These are phyloP conservation scores for Heliangelus exortis DNA, from an alignment of 2,797 vertebrate genomes.

Conservation along the genomic window DNA sequence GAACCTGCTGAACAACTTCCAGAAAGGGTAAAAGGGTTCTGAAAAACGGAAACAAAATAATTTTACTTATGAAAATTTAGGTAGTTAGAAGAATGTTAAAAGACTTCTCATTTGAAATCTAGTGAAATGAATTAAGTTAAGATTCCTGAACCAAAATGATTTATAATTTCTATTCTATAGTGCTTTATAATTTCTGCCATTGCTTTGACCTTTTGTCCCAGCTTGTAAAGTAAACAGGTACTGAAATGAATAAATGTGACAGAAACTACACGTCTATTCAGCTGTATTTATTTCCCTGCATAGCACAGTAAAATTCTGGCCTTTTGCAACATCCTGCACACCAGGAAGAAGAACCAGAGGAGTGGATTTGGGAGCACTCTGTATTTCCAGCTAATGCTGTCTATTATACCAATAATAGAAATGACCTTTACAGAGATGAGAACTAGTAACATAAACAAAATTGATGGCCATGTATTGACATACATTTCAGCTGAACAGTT, in stretches of 20 bases:
- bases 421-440: background rate
- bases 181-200: background rate
- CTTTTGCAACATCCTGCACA: background rate
- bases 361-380: background rate
- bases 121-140: background rate
- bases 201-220: slow-evolving; percentile 17
- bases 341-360: background rate
- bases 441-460: background rate
- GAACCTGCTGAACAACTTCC: background rate
- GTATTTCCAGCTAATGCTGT: background rate
- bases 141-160: background rate
- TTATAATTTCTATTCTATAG: background rate
- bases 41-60: background rate
- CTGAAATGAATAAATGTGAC: slow-evolving; percentile 28
- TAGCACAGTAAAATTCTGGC: background rate
- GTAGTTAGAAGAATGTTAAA: background rate
- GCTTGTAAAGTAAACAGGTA: slow-evolving; percentile 10
- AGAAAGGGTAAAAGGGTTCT: background rate
- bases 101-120: background rate
- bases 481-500: background rate
- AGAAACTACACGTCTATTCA: background rate
- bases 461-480: background rate
- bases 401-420: background rate
- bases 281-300: background rate
- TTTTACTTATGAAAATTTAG: background rate